Base-by-base conservation (phyloP, 2,888 invertebrate species). In the Spisula subtruncata region DNA sequence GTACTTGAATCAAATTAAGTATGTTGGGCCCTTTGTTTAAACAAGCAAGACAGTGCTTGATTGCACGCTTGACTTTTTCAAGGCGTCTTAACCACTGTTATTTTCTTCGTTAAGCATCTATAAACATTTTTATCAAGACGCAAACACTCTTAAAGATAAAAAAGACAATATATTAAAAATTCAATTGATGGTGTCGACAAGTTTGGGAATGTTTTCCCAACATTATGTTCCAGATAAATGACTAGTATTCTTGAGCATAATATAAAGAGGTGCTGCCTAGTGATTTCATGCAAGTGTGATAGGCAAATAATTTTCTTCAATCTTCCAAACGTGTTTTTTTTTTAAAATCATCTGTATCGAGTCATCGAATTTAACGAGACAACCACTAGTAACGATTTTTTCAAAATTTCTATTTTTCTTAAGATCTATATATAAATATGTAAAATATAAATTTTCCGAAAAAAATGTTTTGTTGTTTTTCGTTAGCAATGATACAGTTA, bases 101-200 rank as follows among this genome's bases (percentile, higher is more conserved):
- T 66, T 51, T 66, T 66, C 60, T 66, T 66, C n/a, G 60, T 66
- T 25, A 66, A 66, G 25, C 60, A 66, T 25, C 60, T 25, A 66
- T 66, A 66, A 66, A 66, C 25, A 66, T 25, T n/a, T 66, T 25
- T 66, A 66, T 66, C 25, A 25, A 4, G 1, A 66, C 6, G 6
- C 25, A 66, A 66, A 66, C 60, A 66, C n/a, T 25, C 60, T n/a
- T 60, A 66, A 66, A 66, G 60, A 66, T 66, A 66, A 66, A 66
- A n/a, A n/a, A 25, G 60, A 66, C 25, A 66, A 66, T 66, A 66
- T 66, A 25, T 66, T n/a, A 60, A 60, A 41, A 60, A 18, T 25
- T 66, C 10, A 66, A 66, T 25, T 66, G 60, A n/a, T 66, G 60
- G n/a, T 66, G 25, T 20, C 60, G 0, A 66, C n/a, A n/a, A 25